Percentiles rank a stretch among this genome's conserved stretches.
Conservation (phyloP, 2,113 vertebrate genomes). For the Sinocyclocheilus grahami region DNA sequence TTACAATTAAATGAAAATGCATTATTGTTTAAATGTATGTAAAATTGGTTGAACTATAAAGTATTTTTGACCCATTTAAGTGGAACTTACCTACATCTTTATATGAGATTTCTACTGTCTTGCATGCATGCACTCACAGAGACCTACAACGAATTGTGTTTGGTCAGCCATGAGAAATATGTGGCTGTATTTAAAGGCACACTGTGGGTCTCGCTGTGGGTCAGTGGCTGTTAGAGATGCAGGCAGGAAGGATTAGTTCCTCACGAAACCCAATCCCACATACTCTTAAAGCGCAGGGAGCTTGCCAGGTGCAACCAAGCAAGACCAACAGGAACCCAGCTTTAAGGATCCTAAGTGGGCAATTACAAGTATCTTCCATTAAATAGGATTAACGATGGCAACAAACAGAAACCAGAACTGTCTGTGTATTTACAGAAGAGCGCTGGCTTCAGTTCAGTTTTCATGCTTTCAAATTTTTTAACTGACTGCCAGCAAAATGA, state of each 20-base stretch:
- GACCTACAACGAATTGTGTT: conserved; percentile 11
- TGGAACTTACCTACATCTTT: neutral
- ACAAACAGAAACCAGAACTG: conserved; percentile 43
- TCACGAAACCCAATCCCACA: conserved; percentile 53
- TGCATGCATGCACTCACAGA: neutral
- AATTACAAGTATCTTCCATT: conserved; percentile 52
- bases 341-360: conserved; percentile 52
- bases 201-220: conserved; percentile 35
- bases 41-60: neutral
- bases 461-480: neutral
- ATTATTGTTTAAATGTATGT: neutral
- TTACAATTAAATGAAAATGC: neutral
- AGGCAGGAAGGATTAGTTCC: conserved; percentile 47
- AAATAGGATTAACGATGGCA: conserved; percentile 46
- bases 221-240: conserved; percentile 47
- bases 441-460: neutral
- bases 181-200: conserved; percentile 24
- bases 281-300: conserved; percentile 48
- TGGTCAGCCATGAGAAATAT: conserved; percentile 36
- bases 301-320: conserved; percentile 56
- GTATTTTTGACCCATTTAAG: neutral
- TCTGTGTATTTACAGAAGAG: neutral
- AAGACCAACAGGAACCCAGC: conserved; percentile 54
- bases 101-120: no score
- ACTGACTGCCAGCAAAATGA: neutral